phyloP scores from a whole-genome alignment of 1,140 invertebrate genomes.

The Saxidomus purpurata region DNA sequence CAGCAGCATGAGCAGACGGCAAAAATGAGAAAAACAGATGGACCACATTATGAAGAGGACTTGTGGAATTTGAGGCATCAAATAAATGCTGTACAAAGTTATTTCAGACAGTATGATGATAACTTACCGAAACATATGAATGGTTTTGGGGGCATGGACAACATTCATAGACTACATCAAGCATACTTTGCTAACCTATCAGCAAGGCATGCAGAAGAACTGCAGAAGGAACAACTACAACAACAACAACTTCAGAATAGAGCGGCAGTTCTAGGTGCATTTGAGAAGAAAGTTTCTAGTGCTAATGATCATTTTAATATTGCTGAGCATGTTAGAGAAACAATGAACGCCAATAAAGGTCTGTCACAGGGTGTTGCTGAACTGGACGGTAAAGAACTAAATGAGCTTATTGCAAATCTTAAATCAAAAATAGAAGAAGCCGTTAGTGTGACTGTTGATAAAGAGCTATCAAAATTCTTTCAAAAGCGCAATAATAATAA shows the following conservation, averaged over 20 bases:
- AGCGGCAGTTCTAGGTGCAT: slow-evolving; percentile 37
- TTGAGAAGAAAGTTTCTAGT: slow-evolving; percentile 58
- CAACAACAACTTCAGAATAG: slow-evolving; percentile 11
- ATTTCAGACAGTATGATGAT: slow-evolving; percentile 93
- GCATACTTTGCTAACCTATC: slow-evolving; percentile 63
- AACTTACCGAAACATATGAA: slow-evolving; percentile 84
- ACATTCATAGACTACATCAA: slow-evolving; percentile 64
- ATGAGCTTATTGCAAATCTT: slow-evolving; percentile 91
- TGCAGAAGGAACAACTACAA: slow-evolving; percentile 35
- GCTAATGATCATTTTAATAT: slow-evolving; percentile 60
- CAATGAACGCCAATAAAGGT: slow-evolving; percentile 55
- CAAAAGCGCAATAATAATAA: slow-evolving; percentile 64
- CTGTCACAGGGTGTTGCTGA: slow-evolving; percentile 67
- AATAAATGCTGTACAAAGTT: slow-evolving; percentile 95
- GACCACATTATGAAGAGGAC: slow-evolving; percentile 92
- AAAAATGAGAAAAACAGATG: slow-evolving; percentile 88
- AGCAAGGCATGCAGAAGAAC: slow-evolving; percentile 55
- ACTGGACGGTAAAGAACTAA: slow-evolving; percentile 89
- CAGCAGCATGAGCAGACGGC: slow-evolving; percentile 87
- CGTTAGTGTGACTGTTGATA: slow-evolving; percentile 85
- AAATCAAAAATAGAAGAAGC: slow-evolving; percentile 95
- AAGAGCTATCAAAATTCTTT: slow-evolving; percentile 84
- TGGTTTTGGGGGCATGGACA: slow-evolving; percentile 63
- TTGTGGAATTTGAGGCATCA: slow-evolving; percentile 95
- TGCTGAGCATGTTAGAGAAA: slow-evolving; percentile 63